Evolutionary conservation across 2,113 vertebrate species (phyloP).

Genomic region (Microtus oregoni): DNA sequence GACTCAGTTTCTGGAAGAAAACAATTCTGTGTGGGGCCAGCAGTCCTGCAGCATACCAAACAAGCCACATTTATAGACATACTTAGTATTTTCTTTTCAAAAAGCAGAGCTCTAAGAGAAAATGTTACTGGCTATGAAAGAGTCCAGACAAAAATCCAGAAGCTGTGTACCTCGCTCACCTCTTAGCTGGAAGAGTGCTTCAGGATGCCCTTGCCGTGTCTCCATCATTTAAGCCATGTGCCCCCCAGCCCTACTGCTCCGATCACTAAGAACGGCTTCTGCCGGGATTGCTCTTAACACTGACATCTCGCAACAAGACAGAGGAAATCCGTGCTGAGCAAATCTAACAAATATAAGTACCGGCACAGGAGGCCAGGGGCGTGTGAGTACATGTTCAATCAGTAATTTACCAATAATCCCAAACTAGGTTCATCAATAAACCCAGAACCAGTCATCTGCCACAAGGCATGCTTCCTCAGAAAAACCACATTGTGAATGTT

Average conservation of each 20-base stretch:
- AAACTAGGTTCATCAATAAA: not conserved
- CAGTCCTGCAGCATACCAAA: conserved; percentile 8
- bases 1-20: conserved; percentile 60
- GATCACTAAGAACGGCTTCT: not conserved
- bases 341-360: not conserved
- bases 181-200: not conserved
- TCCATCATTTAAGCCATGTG: not conserved
- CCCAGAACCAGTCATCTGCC: not conserved
- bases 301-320: not conserved
- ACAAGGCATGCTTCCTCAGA: not conserved
- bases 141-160: not conserved
- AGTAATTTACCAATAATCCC: not conserved
- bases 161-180: not conserved
- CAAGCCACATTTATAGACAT: conserved; percentile 65
- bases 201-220: not conserved
- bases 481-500: not conserved
- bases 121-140: not conserved
- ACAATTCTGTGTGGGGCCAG: conserved; percentile 62
- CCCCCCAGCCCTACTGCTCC: not conserved
- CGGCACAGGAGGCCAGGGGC: not conserved
- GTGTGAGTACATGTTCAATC: not conserved
- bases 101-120: conserved; percentile 13
- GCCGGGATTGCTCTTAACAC: not conserved
- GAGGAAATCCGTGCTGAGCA: not conserved
- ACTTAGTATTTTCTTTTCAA: not conserved